Evolutionary conservation across 2,797 vertebrate species (phyloP).

Genomic region (Pseudopleuronectes americanus): DNA sequence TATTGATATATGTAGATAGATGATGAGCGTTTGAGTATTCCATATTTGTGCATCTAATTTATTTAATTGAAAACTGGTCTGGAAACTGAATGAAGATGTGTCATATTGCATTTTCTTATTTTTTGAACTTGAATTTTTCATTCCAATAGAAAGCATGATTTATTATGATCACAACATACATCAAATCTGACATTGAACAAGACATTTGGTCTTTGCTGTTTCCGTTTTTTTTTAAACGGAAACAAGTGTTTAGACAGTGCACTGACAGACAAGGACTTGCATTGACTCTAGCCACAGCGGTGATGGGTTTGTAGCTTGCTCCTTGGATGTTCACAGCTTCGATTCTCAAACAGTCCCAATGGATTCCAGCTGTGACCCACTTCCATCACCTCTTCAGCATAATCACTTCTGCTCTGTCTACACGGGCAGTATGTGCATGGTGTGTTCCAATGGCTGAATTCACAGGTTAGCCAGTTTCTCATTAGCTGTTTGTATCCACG

Average conservation of each 20-base stretch:
- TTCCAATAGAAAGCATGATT: too few relatives aligned
- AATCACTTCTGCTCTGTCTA: slow-evolving; percentile 15
- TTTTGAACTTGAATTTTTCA: too few relatives aligned
- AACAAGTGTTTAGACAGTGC: not conserved
- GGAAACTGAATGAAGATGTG: too few relatives aligned
- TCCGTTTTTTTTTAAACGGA: too few relatives aligned
- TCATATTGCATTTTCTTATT: too few relatives aligned
- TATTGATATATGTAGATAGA: slow-evolving; percentile 4
- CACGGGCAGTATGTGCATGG: not conserved
- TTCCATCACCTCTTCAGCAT: slow-evolving; percentile 28
- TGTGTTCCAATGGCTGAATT: slow-evolving; percentile 2
- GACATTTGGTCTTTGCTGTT: too few relatives aligned
- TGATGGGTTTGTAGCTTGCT: slow-evolving; percentile 19
- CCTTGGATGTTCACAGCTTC: slow-evolving; percentile 17
- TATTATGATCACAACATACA: too few relatives aligned
- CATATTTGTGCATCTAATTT: too few relatives aligned
- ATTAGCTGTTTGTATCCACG: not conserved
- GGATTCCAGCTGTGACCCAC: slow-evolving; percentile 37
- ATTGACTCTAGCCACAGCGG: slow-evolving; percentile 16
- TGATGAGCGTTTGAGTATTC: too few relatives aligned
- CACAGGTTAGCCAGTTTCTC: not conserved
- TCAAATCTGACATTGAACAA: too few relatives aligned
- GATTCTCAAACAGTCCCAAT: slow-evolving; percentile 37
- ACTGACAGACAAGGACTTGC: not conserved
- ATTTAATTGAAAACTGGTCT: too few relatives aligned